These are phyloP conservation scores for Bergia sp. DNA, from an alignment of 92 coral and sea anemone genomes.

Conservation along the genomic window DNA sequence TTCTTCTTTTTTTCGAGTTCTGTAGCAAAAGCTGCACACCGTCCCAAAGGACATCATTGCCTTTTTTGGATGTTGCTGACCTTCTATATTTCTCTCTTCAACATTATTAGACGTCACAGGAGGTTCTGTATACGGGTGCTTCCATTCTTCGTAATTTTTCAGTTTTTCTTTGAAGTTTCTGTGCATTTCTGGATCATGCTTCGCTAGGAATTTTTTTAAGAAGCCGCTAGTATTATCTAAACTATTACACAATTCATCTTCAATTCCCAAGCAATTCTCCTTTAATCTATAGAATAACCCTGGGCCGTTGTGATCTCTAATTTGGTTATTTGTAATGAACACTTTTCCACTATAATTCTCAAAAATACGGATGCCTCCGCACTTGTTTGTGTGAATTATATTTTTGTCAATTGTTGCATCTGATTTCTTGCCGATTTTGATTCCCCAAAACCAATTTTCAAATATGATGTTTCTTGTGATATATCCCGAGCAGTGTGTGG, in stretches of 20 bases:
- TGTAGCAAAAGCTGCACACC: not conserved
- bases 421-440: not conserved
- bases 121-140: not conserved
- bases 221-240: no score
- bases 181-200: no score
- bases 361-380: not conserved
- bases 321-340: not conserved
- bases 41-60: not conserved
- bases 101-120: not conserved
- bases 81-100: constrained; percentile 11
- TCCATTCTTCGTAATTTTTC: no score
- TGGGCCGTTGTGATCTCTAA: constrained; percentile 14
- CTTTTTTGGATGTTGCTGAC: constrained; percentile 9
- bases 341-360: not conserved
- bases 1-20: not conserved
- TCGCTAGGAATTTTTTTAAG: no score
- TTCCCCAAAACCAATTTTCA: constrained; percentile 40
- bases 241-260: no score
- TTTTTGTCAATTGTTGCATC: not conserved
- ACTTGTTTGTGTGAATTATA: not conserved
- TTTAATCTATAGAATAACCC: not conserved
- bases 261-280: no score
- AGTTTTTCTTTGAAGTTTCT: no score
- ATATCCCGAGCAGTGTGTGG: not conserved
- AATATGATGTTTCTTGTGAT: not conserved